A percentile compares a stretch with the other conserved stretches of the same genome.
phyloP scores from a whole-genome alignment of 1,140 invertebrate genomes.

The Leptopilina clavipes region DNA sequence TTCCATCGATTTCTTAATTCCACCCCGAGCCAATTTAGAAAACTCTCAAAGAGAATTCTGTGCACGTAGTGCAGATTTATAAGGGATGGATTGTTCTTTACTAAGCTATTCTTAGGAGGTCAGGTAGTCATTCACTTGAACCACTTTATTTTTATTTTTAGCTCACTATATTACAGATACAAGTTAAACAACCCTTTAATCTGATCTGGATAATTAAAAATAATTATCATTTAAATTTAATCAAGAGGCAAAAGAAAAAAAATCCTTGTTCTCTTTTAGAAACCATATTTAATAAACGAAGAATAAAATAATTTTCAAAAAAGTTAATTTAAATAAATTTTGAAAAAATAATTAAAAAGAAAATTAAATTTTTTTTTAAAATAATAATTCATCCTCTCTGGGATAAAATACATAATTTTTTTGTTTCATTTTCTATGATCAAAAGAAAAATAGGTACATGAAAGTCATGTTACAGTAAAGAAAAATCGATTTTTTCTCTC shows the following conservation, averaged over 20 bases:
- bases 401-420: background rate
- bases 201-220: background rate
- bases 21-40: constrained; percentile 12
- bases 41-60: background rate
- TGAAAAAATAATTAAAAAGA: no score
- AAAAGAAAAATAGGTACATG: background rate
- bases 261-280: no score
- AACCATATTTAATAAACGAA: no score
- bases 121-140: constrained; percentile 10
- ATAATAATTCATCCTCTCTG: no score
- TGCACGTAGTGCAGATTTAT: constrained; percentile 12
- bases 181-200: background rate
- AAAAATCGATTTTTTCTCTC: background rate
- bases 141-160: constrained; percentile 25
- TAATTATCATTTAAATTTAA: background rate
- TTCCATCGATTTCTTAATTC: constrained; percentile 25
- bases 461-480: background rate
- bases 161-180: background rate
- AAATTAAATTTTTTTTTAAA: no score
- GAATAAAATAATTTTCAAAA: no score
- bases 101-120: constrained; percentile 24
- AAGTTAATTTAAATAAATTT: no score
- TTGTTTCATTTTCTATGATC: background rate
- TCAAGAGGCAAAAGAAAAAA: background rate
- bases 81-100: constrained; percentile 25